phyloP scores from a whole-genome alignment of 1,140 invertebrate genomes.

The Myzus persicae region DNA sequence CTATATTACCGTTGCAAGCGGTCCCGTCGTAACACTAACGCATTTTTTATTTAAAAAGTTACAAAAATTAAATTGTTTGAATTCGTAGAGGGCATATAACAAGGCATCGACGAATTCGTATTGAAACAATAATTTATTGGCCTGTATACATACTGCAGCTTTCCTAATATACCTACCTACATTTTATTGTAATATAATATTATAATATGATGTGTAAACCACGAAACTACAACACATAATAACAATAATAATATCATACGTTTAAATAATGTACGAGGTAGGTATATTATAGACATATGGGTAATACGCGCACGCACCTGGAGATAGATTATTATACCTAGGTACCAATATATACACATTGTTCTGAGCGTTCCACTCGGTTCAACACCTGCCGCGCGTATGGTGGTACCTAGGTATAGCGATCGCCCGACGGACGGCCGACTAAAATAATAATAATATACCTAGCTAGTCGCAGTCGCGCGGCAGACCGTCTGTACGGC shows the following conservation, averaged over 20 bases:
- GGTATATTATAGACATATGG: neutral
- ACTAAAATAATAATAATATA: neutral
- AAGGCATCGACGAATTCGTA: neutral
- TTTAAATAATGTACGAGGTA: neutral
- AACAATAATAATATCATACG: neutral
- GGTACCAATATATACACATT: neutral
- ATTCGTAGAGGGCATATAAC: too few relatives aligned
- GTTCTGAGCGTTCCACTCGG: slow-evolving; percentile 21
- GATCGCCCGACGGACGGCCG: neutral
- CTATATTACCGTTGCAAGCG: neutral
- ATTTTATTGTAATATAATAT: neutral
- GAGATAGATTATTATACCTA: slow-evolving; percentile 17
- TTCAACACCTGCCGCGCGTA: slow-evolving; percentile 6
- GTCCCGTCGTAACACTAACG: neutral
- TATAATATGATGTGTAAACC: neutral
- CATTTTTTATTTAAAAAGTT: neutral
- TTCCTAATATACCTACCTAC: neutral
- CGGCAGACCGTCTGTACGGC: neutral
- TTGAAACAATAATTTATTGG: neutral
- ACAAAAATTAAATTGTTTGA: neutral
- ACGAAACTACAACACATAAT: neutral
- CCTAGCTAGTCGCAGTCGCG: slow-evolving; percentile 19
- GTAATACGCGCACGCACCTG: neutral
- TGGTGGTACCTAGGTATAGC: neutral
- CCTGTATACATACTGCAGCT: neutral